phyloP scores from a whole-genome alignment of 2,113 vertebrate species.

The Neomonachus schauinslandi region DNA sequence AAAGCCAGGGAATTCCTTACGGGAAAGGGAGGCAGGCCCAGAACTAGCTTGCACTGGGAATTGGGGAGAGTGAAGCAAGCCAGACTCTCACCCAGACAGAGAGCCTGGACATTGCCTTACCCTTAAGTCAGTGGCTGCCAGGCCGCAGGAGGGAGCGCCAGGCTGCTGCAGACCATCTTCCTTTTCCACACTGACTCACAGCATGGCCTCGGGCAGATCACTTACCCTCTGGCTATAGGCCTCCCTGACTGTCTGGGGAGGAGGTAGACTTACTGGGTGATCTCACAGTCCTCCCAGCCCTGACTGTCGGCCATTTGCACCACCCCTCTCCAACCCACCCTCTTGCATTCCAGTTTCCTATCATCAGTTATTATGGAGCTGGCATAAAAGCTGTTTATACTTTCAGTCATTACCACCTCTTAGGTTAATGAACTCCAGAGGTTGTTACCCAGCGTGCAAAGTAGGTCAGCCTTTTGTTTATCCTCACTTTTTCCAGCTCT shows the following conservation, averaged over 20 bases:
- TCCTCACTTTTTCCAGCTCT: constrained; percentile 19
- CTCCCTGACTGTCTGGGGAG: background rate
- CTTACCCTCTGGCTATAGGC: background rate
- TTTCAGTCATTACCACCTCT: constrained; percentile 38
- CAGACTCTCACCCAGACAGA: constrained; percentile 6
- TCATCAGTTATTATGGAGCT: constrained; percentile 16
- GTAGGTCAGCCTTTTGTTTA: constrained; percentile 58
- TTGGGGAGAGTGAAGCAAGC: background rate
- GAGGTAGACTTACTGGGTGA: background rate
- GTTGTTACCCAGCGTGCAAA: constrained; percentile 26
- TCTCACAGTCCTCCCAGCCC: background rate
- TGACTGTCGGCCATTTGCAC: background rate
- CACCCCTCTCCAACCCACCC: background rate
- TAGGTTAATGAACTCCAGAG: constrained; percentile 53
- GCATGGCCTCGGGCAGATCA: background rate
- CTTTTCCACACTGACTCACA: background rate
- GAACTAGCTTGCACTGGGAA: background rate
- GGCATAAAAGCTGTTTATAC: constrained; percentile 38
- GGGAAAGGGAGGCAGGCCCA: constrained; percentile 61
- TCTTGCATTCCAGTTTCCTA: background rate
- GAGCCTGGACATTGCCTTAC: background rate
- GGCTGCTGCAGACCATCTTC: background rate
- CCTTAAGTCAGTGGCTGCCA: background rate
- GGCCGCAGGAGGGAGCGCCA: background rate
- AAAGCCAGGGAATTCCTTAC: constrained; percentile 71